Evolutionary conservation across 2,888 invertebrate species (phyloP).

Genomic region (Argyresthia goedartella): DNA sequence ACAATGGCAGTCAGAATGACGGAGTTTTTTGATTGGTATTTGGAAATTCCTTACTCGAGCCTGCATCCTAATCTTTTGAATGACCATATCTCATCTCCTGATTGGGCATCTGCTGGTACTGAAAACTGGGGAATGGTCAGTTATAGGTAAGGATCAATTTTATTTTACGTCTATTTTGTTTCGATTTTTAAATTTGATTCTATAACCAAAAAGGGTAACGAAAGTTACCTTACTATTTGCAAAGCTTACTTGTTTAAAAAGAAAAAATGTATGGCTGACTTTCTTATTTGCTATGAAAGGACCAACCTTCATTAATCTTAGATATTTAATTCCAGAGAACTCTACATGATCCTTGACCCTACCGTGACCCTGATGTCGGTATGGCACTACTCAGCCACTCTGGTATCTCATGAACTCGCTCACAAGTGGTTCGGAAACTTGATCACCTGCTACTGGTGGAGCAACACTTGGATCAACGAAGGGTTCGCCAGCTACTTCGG

Average conservation of each 20-base stretch:
- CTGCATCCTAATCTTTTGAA: conserved; percentile 44
- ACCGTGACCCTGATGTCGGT: conserved; percentile 47
- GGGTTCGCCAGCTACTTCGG: conserved; percentile 80
- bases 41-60: conserved; percentile 40
- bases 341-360: conserved; percentile 41
- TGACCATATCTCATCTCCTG: conserved; percentile 56
- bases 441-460: conserved; percentile 81
- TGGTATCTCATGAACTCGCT: conserved; percentile 70
- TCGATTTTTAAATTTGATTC: no score
- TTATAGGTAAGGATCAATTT: conserved; percentile 36
- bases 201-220: no score
- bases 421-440: conserved; percentile 88
- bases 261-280: no score
- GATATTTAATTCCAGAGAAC: conserved; percentile 35
- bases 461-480: conserved; percentile 80
- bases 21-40: conserved; percentile 42
- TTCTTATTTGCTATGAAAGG: no score
- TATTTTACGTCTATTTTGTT: no score
- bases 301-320: background rate
- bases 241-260: no score
- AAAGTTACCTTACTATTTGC: no score
- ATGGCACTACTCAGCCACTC: conserved; percentile 60
- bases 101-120: conserved; percentile 62
- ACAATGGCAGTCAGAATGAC: conserved; percentile 45
- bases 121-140: conserved; percentile 67